These are phyloP conservation scores for Emys orbicularis DNA, from an alignment of 2,797 vertebrate species.

Conservation along the genomic window DNA sequence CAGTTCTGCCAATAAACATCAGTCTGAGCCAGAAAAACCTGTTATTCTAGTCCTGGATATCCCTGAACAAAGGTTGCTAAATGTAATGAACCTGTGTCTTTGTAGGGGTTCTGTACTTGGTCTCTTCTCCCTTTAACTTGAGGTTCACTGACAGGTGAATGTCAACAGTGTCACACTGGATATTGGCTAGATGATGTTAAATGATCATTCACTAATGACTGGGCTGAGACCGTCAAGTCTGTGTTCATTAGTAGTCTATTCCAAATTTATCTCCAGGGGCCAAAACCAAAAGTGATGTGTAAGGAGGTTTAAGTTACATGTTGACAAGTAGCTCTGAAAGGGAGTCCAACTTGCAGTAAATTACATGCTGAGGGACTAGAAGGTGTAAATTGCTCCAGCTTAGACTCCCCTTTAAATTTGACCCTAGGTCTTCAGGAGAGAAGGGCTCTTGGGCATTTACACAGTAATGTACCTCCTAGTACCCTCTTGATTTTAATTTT, in stretches of 20 bases:
- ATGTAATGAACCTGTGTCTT: fast-evolving
- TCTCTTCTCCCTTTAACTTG: fast-evolving
- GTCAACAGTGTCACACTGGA: fast-evolving
- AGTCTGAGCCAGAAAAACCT: fast-evolving
- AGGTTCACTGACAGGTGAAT: fast-evolving
- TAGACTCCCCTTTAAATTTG: neutral
- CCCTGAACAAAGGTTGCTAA: neutral
- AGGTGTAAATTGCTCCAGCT: fast-evolving
- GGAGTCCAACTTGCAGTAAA: neutral
- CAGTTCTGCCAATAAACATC: fast-evolving
- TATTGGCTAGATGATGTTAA: neutral
- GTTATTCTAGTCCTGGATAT: neutral
- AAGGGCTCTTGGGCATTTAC: neutral
- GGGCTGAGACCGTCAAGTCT: fast-evolving
- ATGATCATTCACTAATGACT: fast-evolving
- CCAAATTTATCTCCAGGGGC: neutral
- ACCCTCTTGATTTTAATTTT: neutral
- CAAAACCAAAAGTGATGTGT: fast-evolving
- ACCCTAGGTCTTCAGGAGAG: neutral
- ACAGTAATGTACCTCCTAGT: fast-evolving
- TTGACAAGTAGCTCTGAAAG: fast-evolving
- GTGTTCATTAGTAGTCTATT: fast-evolving
- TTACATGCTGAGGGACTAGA: fast-evolving
- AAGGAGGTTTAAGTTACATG: fast-evolving
- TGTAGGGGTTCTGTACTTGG: fast-evolving